Evolutionary conservation across 2,797 vertebrate genomes (phyloP), one percentile per base, ranked within the genome.

Genomic region (Bufotes viridis): DNA sequence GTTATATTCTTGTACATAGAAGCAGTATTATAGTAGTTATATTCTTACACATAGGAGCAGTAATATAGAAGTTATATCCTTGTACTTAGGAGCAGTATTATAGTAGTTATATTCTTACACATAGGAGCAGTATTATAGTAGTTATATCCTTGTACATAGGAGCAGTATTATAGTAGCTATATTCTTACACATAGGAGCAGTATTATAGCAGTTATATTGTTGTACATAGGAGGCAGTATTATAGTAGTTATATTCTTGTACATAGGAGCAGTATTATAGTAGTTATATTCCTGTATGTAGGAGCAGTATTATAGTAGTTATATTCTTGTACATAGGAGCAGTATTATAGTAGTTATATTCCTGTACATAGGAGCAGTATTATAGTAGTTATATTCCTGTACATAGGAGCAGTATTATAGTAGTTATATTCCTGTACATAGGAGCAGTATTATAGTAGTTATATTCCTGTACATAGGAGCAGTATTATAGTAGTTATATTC

Each of bases 261-360:
- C 29, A 34, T 34, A 34, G 53, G 13, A 14, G 53, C 53, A 55
- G 53, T 55, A 55, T 55, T 55, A 55, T 55, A 55, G 60, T 63
- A 63, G 60, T 65, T 65, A 65, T 65, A 65, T 65, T 65, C 63
- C 24, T 65, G 63, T 65, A 65, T 2, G 24, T 65, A 65, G 63
- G 29, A 34, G 63, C 22, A 65, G 63, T 65, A 65, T 65, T 65
- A 65, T 65, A 65, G 22, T 65, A 65, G 63, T 65, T 65, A 65
- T 65, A 65, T 65, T 65, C 63, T 24, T 65, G 63, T 65, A 65
- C 22, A 65, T 65, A 65, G 63, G 63, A 13, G 63, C 63, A 65
- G 63, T 65, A 65, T 65, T 65, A 65, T 65, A 65, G 63, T 11
- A 65, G 63, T 24, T 65, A 65, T 65, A 65, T 65, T 65, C 63